Conservation (phyloP, 1,140 invertebrate species). For the Thrips palmi region DNA sequence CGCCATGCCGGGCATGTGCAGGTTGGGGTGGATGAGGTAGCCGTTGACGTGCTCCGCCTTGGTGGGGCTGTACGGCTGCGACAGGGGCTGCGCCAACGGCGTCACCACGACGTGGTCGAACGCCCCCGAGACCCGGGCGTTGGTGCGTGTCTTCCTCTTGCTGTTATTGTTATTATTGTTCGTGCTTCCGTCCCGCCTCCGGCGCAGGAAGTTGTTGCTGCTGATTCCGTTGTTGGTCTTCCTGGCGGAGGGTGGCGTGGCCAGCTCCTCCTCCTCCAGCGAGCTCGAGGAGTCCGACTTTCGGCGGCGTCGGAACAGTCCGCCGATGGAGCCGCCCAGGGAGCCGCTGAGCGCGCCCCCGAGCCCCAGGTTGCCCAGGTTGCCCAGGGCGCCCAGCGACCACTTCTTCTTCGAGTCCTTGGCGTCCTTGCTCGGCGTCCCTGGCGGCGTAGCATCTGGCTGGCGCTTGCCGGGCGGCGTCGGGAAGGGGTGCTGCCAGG, state of each 20-base stretch:
- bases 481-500: no score
- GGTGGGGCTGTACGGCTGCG: background rate
- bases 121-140: background rate
- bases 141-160: conserved; percentile 4
- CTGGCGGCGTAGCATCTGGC: no score
- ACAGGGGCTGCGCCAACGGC: background rate
- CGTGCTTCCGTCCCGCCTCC: conserved; percentile 11
- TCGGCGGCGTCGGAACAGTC: conserved; percentile 46
- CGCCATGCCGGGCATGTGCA: no score
- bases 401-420: conserved; percentile 42
- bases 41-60: conserved; percentile 10
- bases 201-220: conserved; percentile 16
- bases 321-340: no score
- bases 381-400: no score
- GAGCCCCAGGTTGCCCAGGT: no score
- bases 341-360: no score
- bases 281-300: conserved; percentile 32
- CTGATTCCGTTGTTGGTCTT: conserved; percentile 13
- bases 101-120: background rate
- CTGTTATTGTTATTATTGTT: background rate
- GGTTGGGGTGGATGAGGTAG: no score
- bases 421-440: no score
- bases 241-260: conserved; percentile 9
- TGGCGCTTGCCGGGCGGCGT: no score
- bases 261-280: conserved; percentile 34